phyloP scores from a whole-genome alignment of 2,113 vertebrate genomes.

The Dicerorhinus sumatrensis region DNA sequence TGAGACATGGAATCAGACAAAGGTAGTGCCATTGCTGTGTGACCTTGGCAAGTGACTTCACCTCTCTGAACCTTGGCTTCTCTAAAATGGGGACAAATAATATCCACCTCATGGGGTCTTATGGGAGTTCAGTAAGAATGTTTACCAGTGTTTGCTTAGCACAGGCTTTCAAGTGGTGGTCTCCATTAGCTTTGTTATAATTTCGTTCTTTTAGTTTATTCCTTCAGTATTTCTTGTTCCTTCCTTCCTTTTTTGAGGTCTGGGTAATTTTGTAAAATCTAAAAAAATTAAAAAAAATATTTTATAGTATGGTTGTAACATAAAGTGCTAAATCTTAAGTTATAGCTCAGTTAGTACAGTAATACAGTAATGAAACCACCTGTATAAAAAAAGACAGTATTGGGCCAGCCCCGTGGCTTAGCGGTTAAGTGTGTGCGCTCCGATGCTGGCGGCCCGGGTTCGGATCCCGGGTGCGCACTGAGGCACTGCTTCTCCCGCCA shows the following conservation, averaged over 20 bases:
- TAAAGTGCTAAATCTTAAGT: background rate
- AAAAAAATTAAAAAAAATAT: background rate
- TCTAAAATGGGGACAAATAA: background rate
- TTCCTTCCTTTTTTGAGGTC: background rate
- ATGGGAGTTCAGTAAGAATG: background rate
- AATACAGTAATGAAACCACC: background rate
- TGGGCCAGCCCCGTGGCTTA: no score
- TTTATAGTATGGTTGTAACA: background rate
- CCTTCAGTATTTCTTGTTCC: background rate
- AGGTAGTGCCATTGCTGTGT: background rate
- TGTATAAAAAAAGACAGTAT: background rate
- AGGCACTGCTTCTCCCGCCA: no score
- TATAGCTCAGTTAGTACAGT: background rate
- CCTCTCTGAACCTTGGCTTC: background rate
- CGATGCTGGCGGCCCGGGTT: no score
- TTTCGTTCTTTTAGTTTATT: constrained; percentile 11
- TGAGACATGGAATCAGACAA: background rate
- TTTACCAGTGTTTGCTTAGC: background rate
- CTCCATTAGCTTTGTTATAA: background rate
- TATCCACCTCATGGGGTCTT: background rate
- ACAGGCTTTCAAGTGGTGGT: background rate
- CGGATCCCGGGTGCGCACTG: no score
- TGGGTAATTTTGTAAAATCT: background rate
- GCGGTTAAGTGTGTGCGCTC: no score
- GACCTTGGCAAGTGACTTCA: background rate